Conservation (phyloP, 92 coral and sea anemone genomes). For the Epizoanthus ramosus region DNA sequence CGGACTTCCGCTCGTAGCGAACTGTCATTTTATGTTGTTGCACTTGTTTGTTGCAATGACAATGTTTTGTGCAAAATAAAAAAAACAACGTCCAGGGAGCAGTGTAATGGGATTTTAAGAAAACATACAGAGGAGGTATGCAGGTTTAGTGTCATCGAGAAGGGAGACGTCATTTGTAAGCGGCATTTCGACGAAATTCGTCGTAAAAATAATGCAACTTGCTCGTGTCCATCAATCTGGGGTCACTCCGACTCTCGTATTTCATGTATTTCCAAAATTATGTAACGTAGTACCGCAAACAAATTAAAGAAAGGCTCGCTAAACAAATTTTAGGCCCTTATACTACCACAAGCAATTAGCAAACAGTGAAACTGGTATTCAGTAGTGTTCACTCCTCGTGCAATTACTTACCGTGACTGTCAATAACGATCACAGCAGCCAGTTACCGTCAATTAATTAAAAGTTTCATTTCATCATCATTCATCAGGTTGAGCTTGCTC, state of each 20-base stretch:
- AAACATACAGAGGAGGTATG: background rate
- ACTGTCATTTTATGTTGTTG: background rate
- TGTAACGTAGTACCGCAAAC: too few relatives aligned
- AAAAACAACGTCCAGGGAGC: background rate
- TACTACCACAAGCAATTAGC: too few relatives aligned
- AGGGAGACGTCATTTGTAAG: slow-evolving; percentile 19
- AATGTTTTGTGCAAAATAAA: background rate
- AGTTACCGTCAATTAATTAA: too few relatives aligned
- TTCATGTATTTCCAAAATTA: too few relatives aligned
- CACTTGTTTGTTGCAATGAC: background rate
- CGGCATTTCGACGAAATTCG: slow-evolving; percentile 44
- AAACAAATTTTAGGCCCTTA: too few relatives aligned
- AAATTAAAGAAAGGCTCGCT: too few relatives aligned
- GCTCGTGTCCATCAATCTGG: slow-evolving; percentile 39
- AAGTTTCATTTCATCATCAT: too few relatives aligned
- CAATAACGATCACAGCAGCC: too few relatives aligned
- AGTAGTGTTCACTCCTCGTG: too few relatives aligned
- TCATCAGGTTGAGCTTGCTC: too few relatives aligned
- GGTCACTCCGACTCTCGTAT: slow-evolving; percentile 31
- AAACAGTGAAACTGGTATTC: too few relatives aligned
- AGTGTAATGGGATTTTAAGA: background rate
- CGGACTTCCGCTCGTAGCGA: slow-evolving; percentile 11
- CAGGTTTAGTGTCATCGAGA: background rate
- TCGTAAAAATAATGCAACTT: slow-evolving; percentile 35
- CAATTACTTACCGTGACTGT: too few relatives aligned